Base-by-base conservation (phyloP, 2,797 vertebrate species). In the Nasua narica region DNA sequence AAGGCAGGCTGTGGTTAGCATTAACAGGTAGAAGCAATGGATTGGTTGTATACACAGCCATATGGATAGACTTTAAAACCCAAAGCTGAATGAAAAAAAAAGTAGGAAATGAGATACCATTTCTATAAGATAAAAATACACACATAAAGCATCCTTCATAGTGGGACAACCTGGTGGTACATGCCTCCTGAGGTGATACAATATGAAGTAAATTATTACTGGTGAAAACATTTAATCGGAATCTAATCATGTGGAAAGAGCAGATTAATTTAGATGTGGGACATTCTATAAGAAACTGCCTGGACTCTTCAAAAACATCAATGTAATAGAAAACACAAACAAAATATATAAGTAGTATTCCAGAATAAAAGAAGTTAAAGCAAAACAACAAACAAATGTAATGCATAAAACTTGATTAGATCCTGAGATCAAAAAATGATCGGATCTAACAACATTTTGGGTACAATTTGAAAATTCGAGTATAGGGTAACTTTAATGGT, bases 161-260 rank as follows among this genome's bases (percentile, higher is more conserved):
- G 54, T 83, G 77, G 77, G 27, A 83, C 35, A 72, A 84, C 18
- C 40, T 93, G 46, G 56, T 95, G 52, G 62, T 86, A 77, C 37
- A 19, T 88, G n/a, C 21, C 43, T 87, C 35, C 29, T 77, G 35
- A 95, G 21, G 70, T 72, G 77, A 93, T 29, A 70, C 23, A 90
- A 40, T 84, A 88, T 69, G 58, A 96, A 90, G 43, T 86, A 90
- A 93, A 83, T 3, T 72, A 3, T 56, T 95, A 48, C 74, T 90
- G 76, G 54, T 95, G 37, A 85, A 87, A 85, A 76, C 74, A 91
- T 72, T 88, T 48, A 87, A 91, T 94, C 29, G 84, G 54, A 87
- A 91, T 94, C 23, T 94, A 84, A 84, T 74, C 83, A 91, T 79
- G 37, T 88, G 67, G 43, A 96, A 96, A 54, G n/a, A 94, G 37